phyloP scores from a whole-genome alignment of 2,797 vertebrate genomes.

The Dromococcyx pavoninus region DNA sequence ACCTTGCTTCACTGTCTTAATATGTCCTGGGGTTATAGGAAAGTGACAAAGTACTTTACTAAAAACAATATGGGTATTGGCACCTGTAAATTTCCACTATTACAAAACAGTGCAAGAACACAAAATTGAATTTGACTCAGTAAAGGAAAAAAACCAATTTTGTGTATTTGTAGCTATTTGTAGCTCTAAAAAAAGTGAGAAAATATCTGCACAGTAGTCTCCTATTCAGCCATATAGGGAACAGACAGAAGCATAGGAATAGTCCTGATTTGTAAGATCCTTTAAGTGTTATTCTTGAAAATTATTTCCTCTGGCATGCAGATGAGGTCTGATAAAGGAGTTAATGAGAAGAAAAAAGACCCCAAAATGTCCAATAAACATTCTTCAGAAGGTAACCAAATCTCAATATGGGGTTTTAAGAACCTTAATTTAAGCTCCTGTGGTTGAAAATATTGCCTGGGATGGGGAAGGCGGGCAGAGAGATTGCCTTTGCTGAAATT shows the following conservation, averaged over 20 bases:
- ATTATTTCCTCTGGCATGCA: neutral
- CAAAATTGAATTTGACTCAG: neutral
- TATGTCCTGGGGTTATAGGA: neutral
- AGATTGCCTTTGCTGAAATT: neutral
- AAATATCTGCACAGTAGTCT: neutral
- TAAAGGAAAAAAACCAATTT: neutral
- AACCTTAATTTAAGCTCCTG: neutral
- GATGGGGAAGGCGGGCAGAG: neutral
- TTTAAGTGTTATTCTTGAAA: neutral
- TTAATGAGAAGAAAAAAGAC: neutral
- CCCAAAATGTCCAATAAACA: neutral
- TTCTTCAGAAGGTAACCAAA: neutral
- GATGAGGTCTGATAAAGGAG: neutral
- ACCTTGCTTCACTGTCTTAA: neutral
- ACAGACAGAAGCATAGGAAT: rapidly evolving
- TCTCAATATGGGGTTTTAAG: neutral
- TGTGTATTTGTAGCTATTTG: neutral
- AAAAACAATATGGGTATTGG: rapidly evolving
- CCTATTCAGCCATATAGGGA: neutral
- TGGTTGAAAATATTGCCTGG: neutral
- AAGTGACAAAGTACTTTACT: neutral
- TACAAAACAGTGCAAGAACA: neutral
- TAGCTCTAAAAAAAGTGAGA: neutral
- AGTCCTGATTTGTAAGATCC: neutral
- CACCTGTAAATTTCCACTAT: neutral